Conservation (phyloP, 2,888 invertebrate genomes). For the Lutraria lutraria region DNA sequence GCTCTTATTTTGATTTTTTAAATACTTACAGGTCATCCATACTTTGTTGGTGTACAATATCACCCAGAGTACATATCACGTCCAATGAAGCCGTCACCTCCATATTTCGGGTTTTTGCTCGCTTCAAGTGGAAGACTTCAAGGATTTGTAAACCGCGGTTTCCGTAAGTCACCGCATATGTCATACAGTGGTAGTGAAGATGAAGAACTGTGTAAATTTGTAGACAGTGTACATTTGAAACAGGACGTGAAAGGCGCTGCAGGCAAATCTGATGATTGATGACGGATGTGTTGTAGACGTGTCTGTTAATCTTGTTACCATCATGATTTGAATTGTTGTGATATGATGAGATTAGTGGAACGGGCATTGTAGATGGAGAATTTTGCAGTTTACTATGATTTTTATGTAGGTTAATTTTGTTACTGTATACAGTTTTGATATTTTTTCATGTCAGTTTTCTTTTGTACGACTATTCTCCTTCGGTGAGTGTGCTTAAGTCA, state of each 20-base stretch:
- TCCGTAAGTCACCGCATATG: conserved; percentile 83
- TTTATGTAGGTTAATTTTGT: too few relatives aligned
- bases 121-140: conserved; percentile 94
- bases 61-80: conserved; percentile 99
- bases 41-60: conserved; percentile 97
- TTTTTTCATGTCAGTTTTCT: too few relatives aligned
- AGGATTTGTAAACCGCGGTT: conserved; percentile 86
- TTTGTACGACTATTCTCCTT: too few relatives aligned
- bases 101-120: conserved; percentile 97
- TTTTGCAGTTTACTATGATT: too few relatives aligned
- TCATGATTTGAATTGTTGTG: too few relatives aligned
- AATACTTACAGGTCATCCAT: conserved; percentile 91
- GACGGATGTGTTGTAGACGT: not conserved
- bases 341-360: too few relatives aligned
- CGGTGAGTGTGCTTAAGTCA: too few relatives aligned
- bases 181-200: conserved; percentile 81
- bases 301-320: not conserved
- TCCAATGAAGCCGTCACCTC: conserved; percentile 92
- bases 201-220: conserved; percentile 67
- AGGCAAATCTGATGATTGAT: conserved; percentile 5
- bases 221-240: conserved; percentile 33
- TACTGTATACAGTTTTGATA: too few relatives aligned
- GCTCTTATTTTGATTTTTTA: not conserved
- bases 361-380: too few relatives aligned
- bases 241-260: not conserved